Base-by-base conservation (phyloP, 2,888 invertebrate genomes). In the Dinocampus coccinellae region DNA sequence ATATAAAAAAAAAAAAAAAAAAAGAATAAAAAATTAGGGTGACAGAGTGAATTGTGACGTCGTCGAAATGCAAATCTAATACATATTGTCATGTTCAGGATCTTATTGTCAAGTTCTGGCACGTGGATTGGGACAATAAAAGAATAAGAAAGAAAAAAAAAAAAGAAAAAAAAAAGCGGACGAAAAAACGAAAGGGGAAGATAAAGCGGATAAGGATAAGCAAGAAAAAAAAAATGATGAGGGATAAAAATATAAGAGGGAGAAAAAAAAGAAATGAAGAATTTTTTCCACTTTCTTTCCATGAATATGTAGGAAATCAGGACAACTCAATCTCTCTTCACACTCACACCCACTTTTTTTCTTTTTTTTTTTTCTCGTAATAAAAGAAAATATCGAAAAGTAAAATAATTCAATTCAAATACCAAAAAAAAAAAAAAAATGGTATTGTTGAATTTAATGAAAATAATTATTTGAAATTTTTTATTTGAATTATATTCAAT, bases 51-150 rank as follows among this genome's bases (percentile, higher is more conserved):
- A 62, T 42, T 20, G 42, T 39, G 22, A 62, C 36, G 22, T 42
- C 3, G 42, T 42, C 10, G 62, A 62, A 22, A 62, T 62, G 62
- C 62, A 39, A 62, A 62, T 62, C 22, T 42, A 62, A 62, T 62
- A 62, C 24, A 36, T 39, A 39, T 24, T 62, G 13, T 24, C 39
- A 39, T 62, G 62, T 24, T 22, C 11, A 22, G 24, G 42, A 24
- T 34, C 60, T 34, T 39, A 22, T 39, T 62, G 39, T 62, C 39
- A 36, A 39, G 39, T 39, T n/a, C 53, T 13, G 7, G 52, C 64
- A 64, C 52, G 52, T 52, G 52, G 29, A 16, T 24, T 52, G 13
- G 20, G n/a, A 64, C 29, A 52, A 47, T 58, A 52, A 39, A n/a
- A 29, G 42, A 9, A 69, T 34, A 69, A 52, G 52, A 52, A 52